These are phyloP conservation scores for Holcopasites calliopsidis DNA, from an alignment of 1,140 invertebrate species.

Conservation along the genomic window DNA sequence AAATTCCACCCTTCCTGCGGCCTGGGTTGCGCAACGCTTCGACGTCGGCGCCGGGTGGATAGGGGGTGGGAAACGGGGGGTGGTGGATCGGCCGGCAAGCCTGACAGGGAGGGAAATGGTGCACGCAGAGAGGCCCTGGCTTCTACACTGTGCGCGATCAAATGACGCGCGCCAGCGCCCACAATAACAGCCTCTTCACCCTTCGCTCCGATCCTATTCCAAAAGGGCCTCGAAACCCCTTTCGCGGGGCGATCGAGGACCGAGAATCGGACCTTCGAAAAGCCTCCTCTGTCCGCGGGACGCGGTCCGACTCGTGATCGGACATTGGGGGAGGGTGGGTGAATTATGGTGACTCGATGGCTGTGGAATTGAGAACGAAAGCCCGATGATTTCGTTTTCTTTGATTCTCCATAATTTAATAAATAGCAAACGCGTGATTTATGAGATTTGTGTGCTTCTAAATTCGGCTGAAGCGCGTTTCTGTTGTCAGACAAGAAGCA, in stretches of 20 bases:
- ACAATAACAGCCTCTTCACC: constrained; percentile 77
- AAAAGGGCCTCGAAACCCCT: constrained; percentile 1
- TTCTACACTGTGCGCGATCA: constrained; percentile 75
- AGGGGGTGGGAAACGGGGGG: background rate
- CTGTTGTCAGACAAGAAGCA: no score
- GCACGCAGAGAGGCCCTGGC: constrained; percentile 65
- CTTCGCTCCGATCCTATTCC: constrained; percentile 69
- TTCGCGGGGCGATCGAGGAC: constrained; percentile 36
- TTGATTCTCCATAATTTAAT: no score
- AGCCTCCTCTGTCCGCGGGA: background rate
- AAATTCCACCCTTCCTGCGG: constrained; percentile 67
- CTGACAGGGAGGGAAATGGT: constrained; percentile 68
- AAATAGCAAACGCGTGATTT: no score
- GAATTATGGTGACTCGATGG: no score
- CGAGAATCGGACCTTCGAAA: background rate
- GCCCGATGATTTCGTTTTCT: no score
- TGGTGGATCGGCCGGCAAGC: constrained; percentile 40
- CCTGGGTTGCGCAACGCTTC: constrained; percentile 71
- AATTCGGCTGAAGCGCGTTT: no score
- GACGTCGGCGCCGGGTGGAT: constrained; percentile 45
- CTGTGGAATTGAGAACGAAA: no score
- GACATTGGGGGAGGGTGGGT: background rate
- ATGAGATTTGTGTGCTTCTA: no score
- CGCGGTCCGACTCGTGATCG: background rate
- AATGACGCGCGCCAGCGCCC: constrained; percentile 78